phyloP scores from a whole-genome alignment of 2,888 invertebrate species.

The Drosophila neotestacea region DNA sequence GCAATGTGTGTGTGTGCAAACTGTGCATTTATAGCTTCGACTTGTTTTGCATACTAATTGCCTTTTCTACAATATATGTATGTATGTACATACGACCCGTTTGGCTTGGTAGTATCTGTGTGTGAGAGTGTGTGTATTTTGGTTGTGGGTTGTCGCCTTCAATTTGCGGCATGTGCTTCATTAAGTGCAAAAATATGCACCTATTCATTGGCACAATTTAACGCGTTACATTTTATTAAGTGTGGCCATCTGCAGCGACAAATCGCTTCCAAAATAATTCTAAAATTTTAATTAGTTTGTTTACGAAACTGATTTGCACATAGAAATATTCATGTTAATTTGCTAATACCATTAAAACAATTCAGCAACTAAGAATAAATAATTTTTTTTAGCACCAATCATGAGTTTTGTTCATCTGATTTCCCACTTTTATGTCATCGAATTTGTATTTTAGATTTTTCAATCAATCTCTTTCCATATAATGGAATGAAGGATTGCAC shows the following conservation, averaged over 20 bases:
- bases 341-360: neutral
- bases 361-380: neutral
- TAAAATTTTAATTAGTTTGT: conserved; percentile 7
- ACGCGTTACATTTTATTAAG: conserved; percentile 33
- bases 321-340: conserved; percentile 7
- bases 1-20: conserved; percentile 46
- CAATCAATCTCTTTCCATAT: too few relatives aligned
- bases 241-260: conserved; percentile 12
- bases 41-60: conserved; percentile 81
- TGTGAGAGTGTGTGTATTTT: conserved; percentile 4
- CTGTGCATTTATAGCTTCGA: conserved; percentile 69
- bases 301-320: neutral
- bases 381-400: neutral
- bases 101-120: neutral
- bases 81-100: neutral
- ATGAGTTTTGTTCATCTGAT: neutral
- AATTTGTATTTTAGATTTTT: too few relatives aligned
- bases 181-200: conserved; percentile 51
- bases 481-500: too few relatives aligned
- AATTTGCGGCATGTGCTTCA: conserved; percentile 65
- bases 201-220: conserved; percentile 41
- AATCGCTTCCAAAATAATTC: conserved; percentile 6
- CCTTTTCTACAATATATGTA: conserved; percentile 29
- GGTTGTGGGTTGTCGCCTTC: conserved; percentile 21
- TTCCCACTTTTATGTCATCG: too few relatives aligned